Conservation (phyloP, 2,113 vertebrate species). For the Pygathrix nemaeus region DNA sequence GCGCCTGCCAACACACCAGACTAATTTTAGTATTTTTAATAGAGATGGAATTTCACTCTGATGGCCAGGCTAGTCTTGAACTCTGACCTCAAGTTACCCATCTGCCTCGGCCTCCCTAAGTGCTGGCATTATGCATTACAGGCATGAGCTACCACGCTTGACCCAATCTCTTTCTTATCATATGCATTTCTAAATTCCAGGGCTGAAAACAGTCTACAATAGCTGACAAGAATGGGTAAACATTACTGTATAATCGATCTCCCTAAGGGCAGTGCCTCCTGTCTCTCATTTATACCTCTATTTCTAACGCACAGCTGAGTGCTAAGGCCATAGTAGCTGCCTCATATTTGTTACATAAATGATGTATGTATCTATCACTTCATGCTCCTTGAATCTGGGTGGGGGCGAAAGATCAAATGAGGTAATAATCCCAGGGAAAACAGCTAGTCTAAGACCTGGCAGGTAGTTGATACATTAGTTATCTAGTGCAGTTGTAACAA, state of each 20-base stretch:
- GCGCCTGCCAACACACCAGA: too few relatives aligned
- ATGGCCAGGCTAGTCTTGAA: too few relatives aligned
- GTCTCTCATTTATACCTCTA: background rate
- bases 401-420: background rate
- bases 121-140: too few relatives aligned
- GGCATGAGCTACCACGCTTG: too few relatives aligned
- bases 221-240: background rate
- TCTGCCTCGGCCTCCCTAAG: too few relatives aligned
- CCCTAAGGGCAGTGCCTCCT: background rate
- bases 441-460: background rate
- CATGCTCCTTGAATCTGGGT: background rate
- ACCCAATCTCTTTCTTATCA: background rate
- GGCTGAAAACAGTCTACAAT: background rate
- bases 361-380: background rate
- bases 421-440: background rate
- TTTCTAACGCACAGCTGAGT: background rate
- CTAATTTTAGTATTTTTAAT: too few relatives aligned
- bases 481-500: fast-evolving
- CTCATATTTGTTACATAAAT: background rate
- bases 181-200: background rate
- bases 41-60: too few relatives aligned
- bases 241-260: background rate
- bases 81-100: too few relatives aligned
- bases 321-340: background rate
- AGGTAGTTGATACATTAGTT: background rate